These are phyloP conservation scores for Bucco capensis DNA, from an alignment of 2,113 vertebrate genomes.

Conservation along the genomic window DNA sequence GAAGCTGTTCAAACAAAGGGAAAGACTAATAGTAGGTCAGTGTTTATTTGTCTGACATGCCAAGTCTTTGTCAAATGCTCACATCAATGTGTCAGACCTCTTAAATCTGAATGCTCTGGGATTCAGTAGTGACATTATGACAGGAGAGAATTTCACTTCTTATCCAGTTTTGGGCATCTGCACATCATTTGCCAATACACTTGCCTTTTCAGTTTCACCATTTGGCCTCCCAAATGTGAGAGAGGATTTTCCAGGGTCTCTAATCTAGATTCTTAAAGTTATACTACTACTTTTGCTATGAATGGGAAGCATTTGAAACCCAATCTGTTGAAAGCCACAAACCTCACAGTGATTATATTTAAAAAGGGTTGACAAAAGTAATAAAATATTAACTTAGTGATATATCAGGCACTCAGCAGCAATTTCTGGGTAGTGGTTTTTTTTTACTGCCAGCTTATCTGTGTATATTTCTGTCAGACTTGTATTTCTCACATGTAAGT, in stretches of 20 bases:
- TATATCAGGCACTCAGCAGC: not conserved
- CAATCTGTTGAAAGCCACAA: not conserved
- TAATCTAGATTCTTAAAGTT: not conserved
- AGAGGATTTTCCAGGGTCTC: not conserved
- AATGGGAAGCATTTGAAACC: rapidly evolving
- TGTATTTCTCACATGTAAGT: not conserved
- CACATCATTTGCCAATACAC: not conserved
- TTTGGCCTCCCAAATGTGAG: not conserved
- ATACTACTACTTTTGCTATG: not conserved
- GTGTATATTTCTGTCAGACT: not conserved
- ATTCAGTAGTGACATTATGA: not conserved
- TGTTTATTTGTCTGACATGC: not conserved
- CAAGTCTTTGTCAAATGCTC: not conserved
- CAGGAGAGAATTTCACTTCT: not conserved
- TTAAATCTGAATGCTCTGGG: not conserved
- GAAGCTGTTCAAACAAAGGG: not conserved
- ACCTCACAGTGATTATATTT: not conserved
- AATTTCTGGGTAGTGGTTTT: not conserved
- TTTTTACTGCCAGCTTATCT: not conserved
- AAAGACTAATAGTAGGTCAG: not conserved
- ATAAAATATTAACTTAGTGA: not conserved
- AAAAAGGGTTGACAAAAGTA: not conserved
- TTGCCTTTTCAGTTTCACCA: not conserved
- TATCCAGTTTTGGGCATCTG: not conserved
- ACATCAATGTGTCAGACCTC: rapidly evolving